A percentile compares a stretch with the other conserved stretches of the same genome.
phyloP scores from a whole-genome alignment of 2,888 invertebrate species.

The Lycaena phlaeas region DNA sequence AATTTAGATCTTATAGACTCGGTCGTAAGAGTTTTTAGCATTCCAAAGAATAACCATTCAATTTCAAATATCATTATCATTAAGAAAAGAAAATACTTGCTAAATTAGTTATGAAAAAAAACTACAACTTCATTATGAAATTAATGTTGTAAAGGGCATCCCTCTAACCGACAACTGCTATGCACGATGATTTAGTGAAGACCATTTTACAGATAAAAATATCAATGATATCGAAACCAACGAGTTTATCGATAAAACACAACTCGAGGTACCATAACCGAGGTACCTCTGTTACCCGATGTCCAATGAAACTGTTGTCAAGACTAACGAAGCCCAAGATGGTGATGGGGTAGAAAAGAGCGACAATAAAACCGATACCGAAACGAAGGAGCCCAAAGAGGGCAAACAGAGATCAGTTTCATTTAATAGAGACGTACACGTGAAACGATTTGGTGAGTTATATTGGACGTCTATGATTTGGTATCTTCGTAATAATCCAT shows the following conservation, averaged over 20 bases:
- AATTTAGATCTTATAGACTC: too few relatives aligned
- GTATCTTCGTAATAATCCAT: slow-evolving; percentile 14
- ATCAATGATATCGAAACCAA: slow-evolving; percentile 52
- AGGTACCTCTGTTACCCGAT: slow-evolving; percentile 57
- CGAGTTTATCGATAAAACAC: slow-evolving; percentile 25
- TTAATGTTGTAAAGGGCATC: too few relatives aligned
- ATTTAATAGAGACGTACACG: slow-evolving; percentile 92
- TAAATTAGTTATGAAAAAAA: too few relatives aligned
- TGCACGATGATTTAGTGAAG: background rate
- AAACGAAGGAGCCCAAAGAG: slow-evolving; percentile 61
- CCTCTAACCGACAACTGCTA: background rate
- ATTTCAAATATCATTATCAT: too few relatives aligned
- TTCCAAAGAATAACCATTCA: too few relatives aligned
- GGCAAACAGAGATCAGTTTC: slow-evolving; percentile 80
- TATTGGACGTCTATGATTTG: slow-evolving; percentile 12
- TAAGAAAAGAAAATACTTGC: too few relatives aligned
- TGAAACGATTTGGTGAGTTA: slow-evolving; percentile 89
- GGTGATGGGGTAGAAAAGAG: slow-evolving; percentile 48
- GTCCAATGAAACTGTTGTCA: slow-evolving; percentile 57
- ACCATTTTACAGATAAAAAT: slow-evolving; percentile 50
- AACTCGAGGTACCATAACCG: slow-evolving; percentile 41
- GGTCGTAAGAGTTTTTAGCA: too few relatives aligned
- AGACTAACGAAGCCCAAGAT: slow-evolving; percentile 52
- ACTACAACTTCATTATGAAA: too few relatives aligned
- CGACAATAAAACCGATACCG: slow-evolving; percentile 31